Base-by-base conservation (phyloP, 2,113 vertebrate species). In the Hypanus sabinus region DNA sequence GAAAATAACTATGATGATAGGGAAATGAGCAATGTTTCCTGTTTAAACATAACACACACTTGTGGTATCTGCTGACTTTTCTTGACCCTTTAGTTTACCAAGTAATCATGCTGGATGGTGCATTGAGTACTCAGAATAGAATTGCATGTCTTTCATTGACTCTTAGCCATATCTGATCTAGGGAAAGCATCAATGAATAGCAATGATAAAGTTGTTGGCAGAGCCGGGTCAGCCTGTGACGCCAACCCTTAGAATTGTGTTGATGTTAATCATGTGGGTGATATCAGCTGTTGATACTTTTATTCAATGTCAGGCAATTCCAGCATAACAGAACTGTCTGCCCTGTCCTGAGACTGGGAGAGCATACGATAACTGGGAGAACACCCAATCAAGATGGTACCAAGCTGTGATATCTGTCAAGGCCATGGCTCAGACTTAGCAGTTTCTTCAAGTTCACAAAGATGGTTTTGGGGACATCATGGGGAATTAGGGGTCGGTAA, bases 191-290 rank as follows among this genome's bases (percentile, higher is more conserved):
- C 60, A 65, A 90, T 60, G 60, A 90, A 90, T 65, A 65, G 60
- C 60, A 90, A 33, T 65, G 85, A 90, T 90, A 62, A 90, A 88
- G 65, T 57, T 88, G 60, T 90, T 65, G 83, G 83, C 83, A 57
- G 83, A 87, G 55, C 46, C 60, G 83, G 10, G 83, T 87, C 55
- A 33, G 30, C 60, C 65, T 65, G 38, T 33, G 62, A 90, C 65
- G 85, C 60, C 65, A 90, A 90, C 65, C 85, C 62, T 90, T 22
- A 90, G 85, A 60, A 30, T 27, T 90, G 30, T 68, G 85, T 27
- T 90, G 60, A 33, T 90, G 30, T 90, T 90, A 90, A 65, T 90
- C 60, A 33, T n/a, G 5, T 33, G 85, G 57, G 30, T 36, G 27
- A 90, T 62, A 36, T 90, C 85, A 57, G 55, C 14, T 22, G 3